Evolutionary conservation across 2,797 vertebrate genomes (phyloP).

Genomic region (Triplophysa bombifrons): DNA sequence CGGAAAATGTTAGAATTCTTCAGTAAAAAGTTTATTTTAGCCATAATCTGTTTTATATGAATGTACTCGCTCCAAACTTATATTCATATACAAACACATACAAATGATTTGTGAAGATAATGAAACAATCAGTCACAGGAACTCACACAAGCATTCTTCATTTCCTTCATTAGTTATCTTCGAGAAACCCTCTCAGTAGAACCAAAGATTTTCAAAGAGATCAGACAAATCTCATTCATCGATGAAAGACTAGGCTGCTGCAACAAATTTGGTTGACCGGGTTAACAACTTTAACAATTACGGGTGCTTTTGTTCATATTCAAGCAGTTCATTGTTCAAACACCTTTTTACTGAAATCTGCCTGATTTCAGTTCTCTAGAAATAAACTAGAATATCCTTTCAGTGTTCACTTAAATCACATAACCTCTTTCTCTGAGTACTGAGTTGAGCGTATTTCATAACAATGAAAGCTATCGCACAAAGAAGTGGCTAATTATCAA

Average conservation of each 20-base stretch:
- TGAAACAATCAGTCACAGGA: slow-evolving; percentile 5
- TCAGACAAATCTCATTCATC: background rate
- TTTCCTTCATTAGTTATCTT: slow-evolving; percentile 10
- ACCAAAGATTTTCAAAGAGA: background rate
- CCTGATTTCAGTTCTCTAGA: background rate
- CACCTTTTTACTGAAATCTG: too few relatives aligned
- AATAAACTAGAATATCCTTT: background rate
- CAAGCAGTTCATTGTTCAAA: background rate
- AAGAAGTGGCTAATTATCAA: slow-evolving; percentile 17
- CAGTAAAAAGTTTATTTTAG: too few relatives aligned
- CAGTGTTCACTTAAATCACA: too few relatives aligned
- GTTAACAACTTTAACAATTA: background rate
- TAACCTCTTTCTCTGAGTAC: too few relatives aligned
- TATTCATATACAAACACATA: slow-evolving; percentile 6
- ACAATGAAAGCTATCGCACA: background rate
- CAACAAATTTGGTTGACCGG: background rate
- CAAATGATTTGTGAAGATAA: background rate
- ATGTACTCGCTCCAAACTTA: background rate
- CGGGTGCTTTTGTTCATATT: background rate
- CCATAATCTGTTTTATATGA: background rate
- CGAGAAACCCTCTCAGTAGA: slow-evolving; percentile 6
- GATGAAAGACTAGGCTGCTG: background rate
- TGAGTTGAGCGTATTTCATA: background rate
- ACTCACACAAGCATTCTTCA: background rate
- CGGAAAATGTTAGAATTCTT: background rate